Evolutionary conservation across 2,797 vertebrate genomes (phyloP).

Genomic region (Gallinago stenura): DNA sequence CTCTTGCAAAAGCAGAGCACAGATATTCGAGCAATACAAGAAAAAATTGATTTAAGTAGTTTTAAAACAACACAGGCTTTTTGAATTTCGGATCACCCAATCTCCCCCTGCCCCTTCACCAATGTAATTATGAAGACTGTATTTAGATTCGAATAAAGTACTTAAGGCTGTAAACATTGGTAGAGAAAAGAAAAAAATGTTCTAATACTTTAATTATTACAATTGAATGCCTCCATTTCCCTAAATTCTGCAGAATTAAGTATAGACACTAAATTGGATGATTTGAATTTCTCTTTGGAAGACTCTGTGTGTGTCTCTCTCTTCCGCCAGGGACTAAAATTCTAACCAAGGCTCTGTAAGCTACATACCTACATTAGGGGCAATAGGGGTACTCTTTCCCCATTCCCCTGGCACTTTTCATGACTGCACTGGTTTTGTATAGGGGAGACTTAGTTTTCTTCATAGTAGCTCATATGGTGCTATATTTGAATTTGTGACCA

Average conservation of each 20-base stretch:
- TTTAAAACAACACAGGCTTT: background rate
- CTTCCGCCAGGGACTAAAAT: background rate
- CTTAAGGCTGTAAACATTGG: background rate
- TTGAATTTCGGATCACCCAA: background rate
- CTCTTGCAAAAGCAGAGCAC: background rate
- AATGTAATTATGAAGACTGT: background rate
- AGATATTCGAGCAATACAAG: background rate
- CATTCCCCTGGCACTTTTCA: background rate
- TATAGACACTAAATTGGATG: background rate
- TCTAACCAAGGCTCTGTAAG: background rate
- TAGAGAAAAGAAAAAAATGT: background rate
- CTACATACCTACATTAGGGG: background rate
- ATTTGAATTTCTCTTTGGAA: background rate
- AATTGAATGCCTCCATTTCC: background rate
- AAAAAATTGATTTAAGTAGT: background rate
- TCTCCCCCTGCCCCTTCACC: accelerated
- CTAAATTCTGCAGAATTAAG: background rate
- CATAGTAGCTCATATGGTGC: background rate
- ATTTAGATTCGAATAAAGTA: background rate
- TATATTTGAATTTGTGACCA: background rate
- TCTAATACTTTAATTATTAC: background rate
- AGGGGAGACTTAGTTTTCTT: background rate
- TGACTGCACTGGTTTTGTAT: background rate
- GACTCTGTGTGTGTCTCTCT: background rate
- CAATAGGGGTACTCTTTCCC: background rate